Evolutionary conservation across 2,113 vertebrate genomes (phyloP).

Genomic region (Hemichromis elongatus): DNA sequence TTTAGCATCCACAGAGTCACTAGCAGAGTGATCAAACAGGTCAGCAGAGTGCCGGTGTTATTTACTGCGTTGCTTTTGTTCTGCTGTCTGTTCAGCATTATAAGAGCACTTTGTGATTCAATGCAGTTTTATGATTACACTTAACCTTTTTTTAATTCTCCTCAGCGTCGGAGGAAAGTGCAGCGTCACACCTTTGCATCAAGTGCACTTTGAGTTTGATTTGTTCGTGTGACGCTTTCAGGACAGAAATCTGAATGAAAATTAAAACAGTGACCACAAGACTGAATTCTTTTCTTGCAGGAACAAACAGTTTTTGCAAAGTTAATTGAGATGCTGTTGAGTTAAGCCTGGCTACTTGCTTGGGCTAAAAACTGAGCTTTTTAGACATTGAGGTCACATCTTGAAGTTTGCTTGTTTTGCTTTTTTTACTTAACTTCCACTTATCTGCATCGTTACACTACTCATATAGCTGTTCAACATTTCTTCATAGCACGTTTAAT

Average conservation of each 20-base stretch:
- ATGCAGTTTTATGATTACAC: slow-evolving; percentile 19
- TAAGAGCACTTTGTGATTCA: slow-evolving; percentile 23
- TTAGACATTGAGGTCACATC: not conserved
- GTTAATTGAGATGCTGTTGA: not conserved
- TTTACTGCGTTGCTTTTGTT: slow-evolving; percentile 16
- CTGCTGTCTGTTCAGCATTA: not conserved
- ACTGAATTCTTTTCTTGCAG: not conserved
- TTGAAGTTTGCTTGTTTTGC: not conserved
- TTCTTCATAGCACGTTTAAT: not conserved
- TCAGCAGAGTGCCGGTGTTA: slow-evolving; percentile 12
- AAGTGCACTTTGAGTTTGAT: not conserved
- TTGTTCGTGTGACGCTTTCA: not conserved
- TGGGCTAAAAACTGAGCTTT: not conserved
- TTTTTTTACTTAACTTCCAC: not conserved
- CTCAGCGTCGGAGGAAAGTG: not conserved
- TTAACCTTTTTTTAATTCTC: not conserved
- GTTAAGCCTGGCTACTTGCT: not conserved
- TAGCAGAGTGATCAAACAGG: slow-evolving; percentile 17
- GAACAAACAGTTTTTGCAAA: not conserved
- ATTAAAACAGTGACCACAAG: not conserved
- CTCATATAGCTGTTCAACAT: not conserved
- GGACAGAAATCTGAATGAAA: not conserved
- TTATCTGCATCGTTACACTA: fast-evolving
- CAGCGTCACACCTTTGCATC: not conserved
- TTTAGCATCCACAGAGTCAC: not conserved